These are phyloP conservation scores for Leptocoma aspasia DNA, from an alignment of 2,113 vertebrate genomes.

Conservation along the genomic window DNA sequence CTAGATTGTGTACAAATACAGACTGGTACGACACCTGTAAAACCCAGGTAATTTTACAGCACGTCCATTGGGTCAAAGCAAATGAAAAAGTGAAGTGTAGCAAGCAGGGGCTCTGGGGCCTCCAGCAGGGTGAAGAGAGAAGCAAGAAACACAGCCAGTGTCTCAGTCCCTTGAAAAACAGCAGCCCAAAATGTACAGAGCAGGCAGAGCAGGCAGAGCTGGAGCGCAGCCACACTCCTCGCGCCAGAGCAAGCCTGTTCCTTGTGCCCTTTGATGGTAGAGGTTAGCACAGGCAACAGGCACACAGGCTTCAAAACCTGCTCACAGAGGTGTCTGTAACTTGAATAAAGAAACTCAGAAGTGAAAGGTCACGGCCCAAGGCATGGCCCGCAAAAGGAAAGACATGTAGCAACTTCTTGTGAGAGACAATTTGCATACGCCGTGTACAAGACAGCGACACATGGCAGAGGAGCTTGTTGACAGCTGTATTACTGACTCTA, in stretches of 20 bases:
- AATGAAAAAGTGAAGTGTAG: neutral
- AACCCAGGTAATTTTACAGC: neutral
- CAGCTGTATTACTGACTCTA: neutral
- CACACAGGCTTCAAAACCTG: neutral
- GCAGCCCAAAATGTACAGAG: neutral
- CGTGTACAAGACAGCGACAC: conserved; percentile 24
- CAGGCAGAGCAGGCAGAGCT: neutral
- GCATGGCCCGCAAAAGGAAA: neutral
- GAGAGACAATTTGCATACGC: neutral
- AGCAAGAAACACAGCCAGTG: neutral
- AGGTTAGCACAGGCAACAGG: neutral
- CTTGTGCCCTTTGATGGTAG: neutral
- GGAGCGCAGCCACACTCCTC: neutral
- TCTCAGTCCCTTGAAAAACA: neutral
- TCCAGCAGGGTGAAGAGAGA: neutral
- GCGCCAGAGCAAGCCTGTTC: accelerated
- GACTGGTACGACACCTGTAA: neutral
- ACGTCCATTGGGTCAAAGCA: accelerated
- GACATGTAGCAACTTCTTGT: neutral
- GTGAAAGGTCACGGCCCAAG: neutral
- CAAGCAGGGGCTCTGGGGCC: neutral
- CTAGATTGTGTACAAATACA: neutral
- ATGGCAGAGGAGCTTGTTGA: neutral
- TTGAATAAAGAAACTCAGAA: neutral
- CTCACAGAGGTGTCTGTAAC: neutral